Base-by-base conservation (phyloP, 2,113 vertebrate genomes). In the Meleagris gallopavo region DNA sequence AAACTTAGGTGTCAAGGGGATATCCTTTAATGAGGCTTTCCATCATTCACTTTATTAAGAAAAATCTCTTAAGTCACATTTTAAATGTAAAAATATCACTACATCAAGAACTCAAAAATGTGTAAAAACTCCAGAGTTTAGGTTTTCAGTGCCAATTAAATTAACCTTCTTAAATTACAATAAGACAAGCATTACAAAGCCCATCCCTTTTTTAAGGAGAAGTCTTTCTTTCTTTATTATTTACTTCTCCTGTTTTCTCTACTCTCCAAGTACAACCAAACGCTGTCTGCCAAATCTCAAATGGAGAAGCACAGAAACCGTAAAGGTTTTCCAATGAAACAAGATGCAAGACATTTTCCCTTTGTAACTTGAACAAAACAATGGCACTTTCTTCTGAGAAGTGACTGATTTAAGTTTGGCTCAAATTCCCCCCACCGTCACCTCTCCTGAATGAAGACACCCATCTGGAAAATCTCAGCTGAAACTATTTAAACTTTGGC, bases 381-480 rank as follows among this genome's bases (percentile, higher is more conserved):
- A 46, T 27, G 15, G 29, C 7, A 67, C 83, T 91, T 91, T 94
- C 80, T 38, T 88, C 61, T n/a, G 13, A 90, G 61, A 60, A 48
- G 18, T 7, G 46, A 74, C 20, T 1, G 1, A 48, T 38, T 76
- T 36, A 84, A 93, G 43, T 22, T 58, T 79, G 54, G 58, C 36
- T 65, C 30, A 92, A 93, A 84, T 60, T 6, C 6, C n/a, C 11
- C 13, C 5, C 29, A 66, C 36, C 27, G 16, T 50, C 55, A n/a
- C 20, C 57, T 74, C 65, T 86, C 66, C 70, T 69, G 45, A 92
- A 79, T 36, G 48, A 93, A 90, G 81, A 90, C 43, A 79, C 66
- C 9, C 52, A 1, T 90, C 95, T 94, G 92, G 95, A 96, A 95
- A 96, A 67, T 48, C 86, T 95, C 94, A 96, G 66, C 80, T n/a